Evolutionary conservation across 1,140 invertebrate genomes (phyloP).

Genomic region (Trichonephila clavata): DNA sequence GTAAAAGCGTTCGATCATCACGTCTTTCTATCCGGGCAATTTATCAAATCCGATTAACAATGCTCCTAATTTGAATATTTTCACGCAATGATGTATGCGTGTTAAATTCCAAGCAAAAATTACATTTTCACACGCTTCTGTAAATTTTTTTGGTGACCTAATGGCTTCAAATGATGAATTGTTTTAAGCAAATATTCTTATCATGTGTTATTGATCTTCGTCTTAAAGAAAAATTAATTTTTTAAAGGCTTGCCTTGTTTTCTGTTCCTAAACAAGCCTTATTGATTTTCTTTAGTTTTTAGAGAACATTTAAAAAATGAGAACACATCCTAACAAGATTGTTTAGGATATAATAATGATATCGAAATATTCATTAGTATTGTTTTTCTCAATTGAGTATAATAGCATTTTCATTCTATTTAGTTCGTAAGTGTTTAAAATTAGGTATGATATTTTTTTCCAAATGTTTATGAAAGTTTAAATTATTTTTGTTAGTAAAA

Average conservation of each 20-base stretch:
- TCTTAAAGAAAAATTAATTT: not conserved
- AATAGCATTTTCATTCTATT: no score
- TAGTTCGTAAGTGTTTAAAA: no score
- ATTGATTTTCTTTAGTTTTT: not conserved
- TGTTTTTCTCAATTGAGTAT: no score
- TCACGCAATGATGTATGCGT: not conserved
- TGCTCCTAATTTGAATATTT: slow-evolving; percentile 19
- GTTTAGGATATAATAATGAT: no score
- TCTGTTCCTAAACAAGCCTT: not conserved
- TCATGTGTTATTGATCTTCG: not conserved
- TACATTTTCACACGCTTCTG: slow-evolving; percentile 20
- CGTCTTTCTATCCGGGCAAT: not conserved
- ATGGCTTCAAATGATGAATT: slow-evolving; percentile 15
- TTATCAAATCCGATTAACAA: slow-evolving; percentile 13
- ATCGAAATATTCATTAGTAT: no score
- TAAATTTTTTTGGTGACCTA: not conserved
- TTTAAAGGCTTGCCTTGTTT: not conserved
- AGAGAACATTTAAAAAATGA: not conserved
- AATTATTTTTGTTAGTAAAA: no score
- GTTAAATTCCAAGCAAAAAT: slow-evolving; percentile 19
- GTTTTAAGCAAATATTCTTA: not conserved
- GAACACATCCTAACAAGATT: no score
- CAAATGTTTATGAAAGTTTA: no score
- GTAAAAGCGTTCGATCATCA: not conserved
- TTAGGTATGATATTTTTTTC: no score